A percentile compares a stretch with the other conserved stretches of the same genome.
These are phyloP conservation scores for Eudasyphora cyanicolor DNA, from an alignment of 2,888 invertebrate species.

Conservation along the genomic window DNA sequence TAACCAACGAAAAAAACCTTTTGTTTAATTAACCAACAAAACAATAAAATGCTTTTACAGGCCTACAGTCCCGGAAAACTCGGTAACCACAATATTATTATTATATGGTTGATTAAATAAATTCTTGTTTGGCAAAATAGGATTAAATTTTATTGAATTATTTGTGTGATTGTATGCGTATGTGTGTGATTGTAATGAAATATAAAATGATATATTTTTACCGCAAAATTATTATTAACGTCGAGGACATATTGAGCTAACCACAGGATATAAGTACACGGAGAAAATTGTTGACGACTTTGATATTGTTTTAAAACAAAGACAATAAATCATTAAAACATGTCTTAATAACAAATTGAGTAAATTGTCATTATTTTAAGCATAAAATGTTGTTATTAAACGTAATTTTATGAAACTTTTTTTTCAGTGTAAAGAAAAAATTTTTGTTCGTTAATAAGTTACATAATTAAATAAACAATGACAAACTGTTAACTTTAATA, in stretches of 20 bases:
- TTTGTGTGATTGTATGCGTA: neutral
- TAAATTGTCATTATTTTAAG: neutral
- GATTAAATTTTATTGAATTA: constrained; percentile 3
- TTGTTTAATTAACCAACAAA: constrained; percentile 44
- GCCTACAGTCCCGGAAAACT: neutral
- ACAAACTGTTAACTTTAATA: too few relatives aligned
- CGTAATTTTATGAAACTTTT: too few relatives aligned
- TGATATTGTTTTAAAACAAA: too few relatives aligned
- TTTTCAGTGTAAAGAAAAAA: too few relatives aligned
- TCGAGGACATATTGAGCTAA: neutral
- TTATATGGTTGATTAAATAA: constrained; percentile 6
- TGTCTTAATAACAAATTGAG: neutral
- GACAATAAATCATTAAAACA: neutral
- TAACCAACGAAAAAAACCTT: constrained; percentile 42
- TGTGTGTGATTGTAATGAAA: neutral
- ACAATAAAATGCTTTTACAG: constrained; percentile 36
- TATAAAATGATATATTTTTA: neutral
- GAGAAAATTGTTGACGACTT: neutral
- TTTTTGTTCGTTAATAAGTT: too few relatives aligned
- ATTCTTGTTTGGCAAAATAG: neutral
- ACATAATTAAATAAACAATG: too few relatives aligned
- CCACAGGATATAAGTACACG: neutral
- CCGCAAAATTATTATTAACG: neutral
- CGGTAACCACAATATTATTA: neutral
- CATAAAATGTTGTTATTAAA: too few relatives aligned